These are phyloP conservation scores for Limnephilus marmoratus DNA, from an alignment of 2,888 invertebrate species.

Conservation along the genomic window DNA sequence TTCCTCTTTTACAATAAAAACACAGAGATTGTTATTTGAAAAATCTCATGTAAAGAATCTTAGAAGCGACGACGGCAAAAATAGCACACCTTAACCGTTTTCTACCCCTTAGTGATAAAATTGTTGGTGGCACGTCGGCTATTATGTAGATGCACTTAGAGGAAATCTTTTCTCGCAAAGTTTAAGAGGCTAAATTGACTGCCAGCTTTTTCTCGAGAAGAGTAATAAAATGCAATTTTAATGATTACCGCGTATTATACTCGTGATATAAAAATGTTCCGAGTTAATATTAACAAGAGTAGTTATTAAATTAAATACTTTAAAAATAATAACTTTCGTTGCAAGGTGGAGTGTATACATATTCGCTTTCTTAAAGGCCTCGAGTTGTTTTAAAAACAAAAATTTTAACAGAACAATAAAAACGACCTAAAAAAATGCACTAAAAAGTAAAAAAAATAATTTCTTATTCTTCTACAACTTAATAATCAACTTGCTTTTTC, in stretches of 20 bases:
- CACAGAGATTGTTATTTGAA: not conserved
- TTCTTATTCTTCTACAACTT: no score
- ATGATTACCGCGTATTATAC: not conserved
- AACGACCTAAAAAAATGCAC: no score
- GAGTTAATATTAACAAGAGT: not conserved
- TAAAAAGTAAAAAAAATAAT: no score
- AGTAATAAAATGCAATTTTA: not conserved
- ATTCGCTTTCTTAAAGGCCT: no score
- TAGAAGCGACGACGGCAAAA: not conserved
- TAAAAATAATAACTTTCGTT: not conserved
- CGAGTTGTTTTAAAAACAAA: no score
- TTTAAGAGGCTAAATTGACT: not conserved
- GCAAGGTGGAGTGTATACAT: no score
- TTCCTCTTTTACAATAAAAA: not conserved
- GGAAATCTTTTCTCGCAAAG: not conserved
- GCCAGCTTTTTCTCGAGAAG: not conserved
- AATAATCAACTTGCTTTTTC: no score
- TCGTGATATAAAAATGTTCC: not conserved
- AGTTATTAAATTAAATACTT: not conserved
- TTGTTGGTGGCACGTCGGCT: slow-evolving; percentile 2
- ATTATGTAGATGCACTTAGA: slow-evolving; percentile 2
- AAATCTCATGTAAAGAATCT: not conserved
- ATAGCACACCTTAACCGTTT: not conserved
- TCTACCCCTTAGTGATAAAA: not conserved
- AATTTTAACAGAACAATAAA: no score